phyloP scores from a whole-genome alignment of 2,888 invertebrate species.

The Coremacera marginata region DNA sequence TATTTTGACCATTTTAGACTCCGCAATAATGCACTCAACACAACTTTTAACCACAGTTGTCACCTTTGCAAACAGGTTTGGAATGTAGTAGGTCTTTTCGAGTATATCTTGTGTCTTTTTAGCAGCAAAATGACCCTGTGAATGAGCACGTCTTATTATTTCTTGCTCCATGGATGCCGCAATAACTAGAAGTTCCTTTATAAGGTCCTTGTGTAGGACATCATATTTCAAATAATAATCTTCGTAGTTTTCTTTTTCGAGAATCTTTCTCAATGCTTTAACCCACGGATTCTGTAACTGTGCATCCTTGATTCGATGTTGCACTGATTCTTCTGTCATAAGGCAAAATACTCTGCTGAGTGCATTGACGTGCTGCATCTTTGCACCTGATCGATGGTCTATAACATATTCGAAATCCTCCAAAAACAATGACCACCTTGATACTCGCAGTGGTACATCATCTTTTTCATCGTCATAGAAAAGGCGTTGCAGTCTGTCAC shows the following conservation, averaged over 20 bases:
- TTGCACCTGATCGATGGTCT: conserved; percentile 30
- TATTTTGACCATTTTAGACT: conserved; percentile 19
- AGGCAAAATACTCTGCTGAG: too few relatives aligned
- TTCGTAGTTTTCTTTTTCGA: too few relatives aligned
- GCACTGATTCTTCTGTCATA: conserved; percentile 14
- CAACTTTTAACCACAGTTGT: neutral
- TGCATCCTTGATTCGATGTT: conserved; percentile 21
- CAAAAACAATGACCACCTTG: conserved; percentile 36
- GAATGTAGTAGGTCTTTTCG: conserved; percentile 10
- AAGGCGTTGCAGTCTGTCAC: too few relatives aligned
- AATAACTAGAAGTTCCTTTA: too few relatives aligned
- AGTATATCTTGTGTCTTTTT: conserved; percentile 1
- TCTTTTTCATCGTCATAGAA: too few relatives aligned
- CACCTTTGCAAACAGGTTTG: neutral
- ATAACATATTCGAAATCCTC: conserved; percentile 32
- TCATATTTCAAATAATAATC: too few relatives aligned
- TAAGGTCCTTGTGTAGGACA: too few relatives aligned
- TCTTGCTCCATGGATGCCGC: too few relatives aligned
- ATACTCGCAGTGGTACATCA: conserved; percentile 40
- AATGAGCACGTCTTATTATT: conserved; percentile 59
- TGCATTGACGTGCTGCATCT: too few relatives aligned
- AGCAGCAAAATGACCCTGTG: conserved; percentile 57
- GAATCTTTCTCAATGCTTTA: conserved; percentile 20
- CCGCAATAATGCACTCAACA: conserved; percentile 4
- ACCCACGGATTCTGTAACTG: conserved; percentile 17